phyloP scores from a whole-genome alignment of 2,797 vertebrate species.

The Sebastiscus tertius region DNA sequence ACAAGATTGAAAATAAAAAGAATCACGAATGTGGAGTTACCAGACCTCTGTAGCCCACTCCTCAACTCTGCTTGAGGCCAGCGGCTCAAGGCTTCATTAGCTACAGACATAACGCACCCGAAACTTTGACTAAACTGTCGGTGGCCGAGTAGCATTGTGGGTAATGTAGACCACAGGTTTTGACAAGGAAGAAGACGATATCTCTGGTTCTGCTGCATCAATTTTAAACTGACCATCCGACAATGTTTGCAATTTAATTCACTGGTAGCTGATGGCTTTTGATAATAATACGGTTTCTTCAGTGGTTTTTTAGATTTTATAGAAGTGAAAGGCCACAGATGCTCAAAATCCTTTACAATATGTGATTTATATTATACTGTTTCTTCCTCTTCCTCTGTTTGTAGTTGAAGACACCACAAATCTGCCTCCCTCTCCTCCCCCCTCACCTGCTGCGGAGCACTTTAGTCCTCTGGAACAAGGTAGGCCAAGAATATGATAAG shows the following conservation, averaged over 20 bases:
- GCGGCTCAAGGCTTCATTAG: neutral
- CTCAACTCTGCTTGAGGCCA: neutral
- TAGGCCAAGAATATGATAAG: slow-evolving; percentile 68
- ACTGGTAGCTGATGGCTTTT: neutral
- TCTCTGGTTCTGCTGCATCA: too few relatives aligned
- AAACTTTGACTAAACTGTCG: too few relatives aligned
- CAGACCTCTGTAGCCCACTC: neutral
- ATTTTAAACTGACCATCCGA: neutral
- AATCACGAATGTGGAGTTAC: neutral
- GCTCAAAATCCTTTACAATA: neutral
- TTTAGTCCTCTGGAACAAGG: slow-evolving; percentile 93
- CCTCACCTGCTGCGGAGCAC: slow-evolving; percentile 94
- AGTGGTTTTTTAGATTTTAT: neutral
- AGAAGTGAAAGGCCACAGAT: neutral
- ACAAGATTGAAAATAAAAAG: neutral
- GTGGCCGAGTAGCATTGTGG: too few relatives aligned
- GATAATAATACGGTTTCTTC: neutral
- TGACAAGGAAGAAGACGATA: too few relatives aligned
- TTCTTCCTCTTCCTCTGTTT: neutral
- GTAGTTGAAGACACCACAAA: slow-evolving; percentile 92
- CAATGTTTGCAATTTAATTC: neutral
- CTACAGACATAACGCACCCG: neutral
- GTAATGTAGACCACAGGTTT: too few relatives aligned
- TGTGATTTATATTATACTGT: neutral
- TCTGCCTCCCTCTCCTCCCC: slow-evolving; percentile 96